Evolutionary conservation across 1,140 invertebrate species (phyloP).

Genomic region (Bombyx mandarina): DNA sequence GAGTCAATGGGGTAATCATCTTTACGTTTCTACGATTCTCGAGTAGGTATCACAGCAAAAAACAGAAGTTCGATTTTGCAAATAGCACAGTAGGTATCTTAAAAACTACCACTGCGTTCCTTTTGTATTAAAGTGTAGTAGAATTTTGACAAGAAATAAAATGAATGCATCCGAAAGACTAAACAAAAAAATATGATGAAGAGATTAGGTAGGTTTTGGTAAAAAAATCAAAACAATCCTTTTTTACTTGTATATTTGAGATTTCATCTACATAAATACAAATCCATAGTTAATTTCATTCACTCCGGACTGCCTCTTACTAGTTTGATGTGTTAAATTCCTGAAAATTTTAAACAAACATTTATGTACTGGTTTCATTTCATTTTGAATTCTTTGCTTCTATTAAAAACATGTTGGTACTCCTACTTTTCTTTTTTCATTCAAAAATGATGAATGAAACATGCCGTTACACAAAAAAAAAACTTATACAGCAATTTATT

Average conservation of each 20-base stretch:
- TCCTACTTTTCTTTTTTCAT: too few species aligned
- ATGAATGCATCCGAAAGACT: conserved; percentile 12
- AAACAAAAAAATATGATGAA: too few species aligned
- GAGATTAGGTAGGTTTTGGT: neutral
- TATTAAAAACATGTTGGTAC: too few species aligned
- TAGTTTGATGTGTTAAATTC: too few species aligned
- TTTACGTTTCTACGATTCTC: conserved; percentile 11
- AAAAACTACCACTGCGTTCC: conserved; percentile 42
- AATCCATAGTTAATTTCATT: neutral
- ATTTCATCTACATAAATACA: conserved; percentile 15
- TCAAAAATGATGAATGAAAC: too few species aligned
- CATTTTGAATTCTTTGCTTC: too few species aligned
- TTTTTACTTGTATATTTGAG: conserved; percentile 14
- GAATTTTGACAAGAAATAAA: conserved; percentile 9
- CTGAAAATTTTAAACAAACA: too few species aligned
- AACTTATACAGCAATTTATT: too few species aligned
- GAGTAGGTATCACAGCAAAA: too few species aligned
- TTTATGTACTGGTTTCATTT: too few species aligned
- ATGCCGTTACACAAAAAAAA: too few species aligned
- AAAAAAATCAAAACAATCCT: conserved; percentile 7
- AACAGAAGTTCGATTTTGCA: conserved; percentile 23
- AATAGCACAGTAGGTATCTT: conserved; percentile 19
- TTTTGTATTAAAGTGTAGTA: conserved; percentile 10
- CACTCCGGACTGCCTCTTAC: too few species aligned
- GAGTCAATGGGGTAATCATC: conserved; percentile 54